Percentiles rank a stretch among this genome's conserved stretches.
These are phyloP conservation scores for Eonycteris spelaea DNA, from an alignment of 2,113 vertebrate genomes.

Conservation along the genomic window DNA sequence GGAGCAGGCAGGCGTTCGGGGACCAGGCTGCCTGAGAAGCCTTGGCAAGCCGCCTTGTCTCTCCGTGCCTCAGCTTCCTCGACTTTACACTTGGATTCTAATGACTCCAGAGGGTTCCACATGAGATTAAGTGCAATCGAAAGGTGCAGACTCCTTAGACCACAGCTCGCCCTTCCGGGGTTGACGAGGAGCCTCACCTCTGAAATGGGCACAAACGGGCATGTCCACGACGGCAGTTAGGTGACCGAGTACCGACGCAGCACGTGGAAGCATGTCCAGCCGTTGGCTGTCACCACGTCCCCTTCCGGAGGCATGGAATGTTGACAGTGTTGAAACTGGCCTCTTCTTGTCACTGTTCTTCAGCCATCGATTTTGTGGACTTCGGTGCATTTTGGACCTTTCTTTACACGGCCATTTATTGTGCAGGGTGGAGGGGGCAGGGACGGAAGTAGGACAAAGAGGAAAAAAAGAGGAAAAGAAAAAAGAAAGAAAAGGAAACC, in stretches of 20 bases:
- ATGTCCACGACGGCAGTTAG: accelerated
- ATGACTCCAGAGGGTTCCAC: neutral
- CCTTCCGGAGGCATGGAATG: neutral
- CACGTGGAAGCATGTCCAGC: accelerated
- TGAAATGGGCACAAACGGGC: accelerated
- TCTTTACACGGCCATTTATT: neutral
- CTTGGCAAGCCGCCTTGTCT: neutral
- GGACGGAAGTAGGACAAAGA: neutral
- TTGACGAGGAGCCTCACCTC: neutral
- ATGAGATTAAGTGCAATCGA: neutral
- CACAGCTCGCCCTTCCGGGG: accelerated
- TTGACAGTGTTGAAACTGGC: neutral
- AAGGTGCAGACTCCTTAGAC: neutral
- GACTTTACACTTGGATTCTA: neutral
- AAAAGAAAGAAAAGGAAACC: neutral
- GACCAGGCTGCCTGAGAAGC: neutral
- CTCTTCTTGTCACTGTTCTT: accelerated
- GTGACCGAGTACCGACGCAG: accelerated
- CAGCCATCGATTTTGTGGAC: neutral
- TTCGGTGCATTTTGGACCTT: neutral
- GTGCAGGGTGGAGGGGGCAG: neutral
- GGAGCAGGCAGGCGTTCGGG: neutral
- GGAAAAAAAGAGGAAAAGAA: neutral
- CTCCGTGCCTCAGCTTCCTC: neutral
- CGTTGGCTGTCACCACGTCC: accelerated